Evolutionary conservation across 2,797 vertebrate genomes (phyloP), one percentile per base, ranked within the genome.

Genomic region (Dicrostonyx torquatus): DNA sequence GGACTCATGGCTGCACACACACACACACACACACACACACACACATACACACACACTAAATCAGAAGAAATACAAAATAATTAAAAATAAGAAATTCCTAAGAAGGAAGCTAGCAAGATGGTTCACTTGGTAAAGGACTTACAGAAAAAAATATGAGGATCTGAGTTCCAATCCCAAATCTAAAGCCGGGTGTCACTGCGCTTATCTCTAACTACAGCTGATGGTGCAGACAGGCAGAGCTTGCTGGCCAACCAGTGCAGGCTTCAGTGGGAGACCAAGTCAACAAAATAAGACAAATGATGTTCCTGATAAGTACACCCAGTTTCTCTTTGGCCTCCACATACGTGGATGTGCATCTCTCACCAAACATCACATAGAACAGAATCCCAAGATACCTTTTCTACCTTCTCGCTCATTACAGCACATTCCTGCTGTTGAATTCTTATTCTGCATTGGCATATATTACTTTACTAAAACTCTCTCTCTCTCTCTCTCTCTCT

Each of bases 291-390:
- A 55, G 20, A n/a, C 37, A 20, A 34, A 79, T 24, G 77, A 53
- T 79, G 20, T 37, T 55, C 77, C 29, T 77, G 50, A 79, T 18
- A 50, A 22, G n/a, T 31, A 77, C 43, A 76, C 45, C 7, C 43
- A 77, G 26, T 31, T 77, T 48, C 29, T 31, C 31, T 77, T 45
- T 53, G 31, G 8, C 48, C 75, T 77, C 43, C 48, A 53, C 75
- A n/a, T 34, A 34, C 0, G 8, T n/a, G 15, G 3, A 10, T 7
- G 10, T 34, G 45, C 7, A 17, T 20, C 29, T 45, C 4, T 31
- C 45, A 50, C 26, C 29, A 34, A 45, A 50, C 18, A n/a, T 17
- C 34, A n/a, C 18, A n/a, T 11, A 53, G 48, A 78, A 29, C 12
- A 76, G 87, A 92, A 58, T 45, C 12, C 26, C 29, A 75, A 72